phyloP scores from a whole-genome alignment of 1,140 invertebrate genomes.

The Eriocheir sinensis region DNA sequence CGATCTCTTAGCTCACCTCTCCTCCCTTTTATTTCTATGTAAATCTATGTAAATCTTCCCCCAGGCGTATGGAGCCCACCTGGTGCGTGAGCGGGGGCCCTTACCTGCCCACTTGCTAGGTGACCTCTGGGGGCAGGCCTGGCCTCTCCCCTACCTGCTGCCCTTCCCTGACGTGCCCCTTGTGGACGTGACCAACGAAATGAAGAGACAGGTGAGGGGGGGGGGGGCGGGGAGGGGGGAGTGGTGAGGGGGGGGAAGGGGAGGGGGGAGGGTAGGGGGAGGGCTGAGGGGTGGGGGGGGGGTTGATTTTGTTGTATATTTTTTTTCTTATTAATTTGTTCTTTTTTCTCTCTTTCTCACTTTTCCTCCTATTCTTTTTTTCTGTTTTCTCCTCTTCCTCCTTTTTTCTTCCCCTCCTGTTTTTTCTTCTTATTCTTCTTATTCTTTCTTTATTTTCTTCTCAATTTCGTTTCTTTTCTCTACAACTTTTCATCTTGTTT shows the following conservation, averaged over 20 bases:
- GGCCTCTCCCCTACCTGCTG: not conserved
- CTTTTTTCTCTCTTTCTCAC: not conserved
- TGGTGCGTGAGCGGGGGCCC: constrained; percentile 32
- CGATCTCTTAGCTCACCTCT: too few species aligned
- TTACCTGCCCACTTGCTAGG: constrained; percentile 62
- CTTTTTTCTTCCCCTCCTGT: not conserved
- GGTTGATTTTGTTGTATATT: not conserved
- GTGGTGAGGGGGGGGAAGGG: too few species aligned
- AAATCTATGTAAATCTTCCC: not conserved
- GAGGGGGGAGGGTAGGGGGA: too few species aligned
- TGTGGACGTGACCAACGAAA: constrained; percentile 46
- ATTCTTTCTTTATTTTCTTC: not conserved
- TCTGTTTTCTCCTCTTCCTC: not conserved
- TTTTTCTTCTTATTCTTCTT: not conserved
- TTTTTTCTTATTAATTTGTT: not conserved
- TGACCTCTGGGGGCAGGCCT: constrained; percentile 57
- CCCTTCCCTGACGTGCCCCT: constrained; percentile 4
- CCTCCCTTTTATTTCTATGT: not conserved
- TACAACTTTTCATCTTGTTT: not conserved
- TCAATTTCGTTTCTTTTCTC: too few species aligned
- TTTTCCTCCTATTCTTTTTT: not conserved
- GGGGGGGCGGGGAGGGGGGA: too few species aligned
- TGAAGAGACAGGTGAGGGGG: constrained; percentile 36
- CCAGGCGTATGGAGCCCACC: constrained; percentile 39
- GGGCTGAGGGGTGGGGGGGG: too few species aligned